A percentile compares a stretch with the other conserved stretches of the same genome.
Conservation (phyloP, 1,140 invertebrate genomes). For the Euura saliciscinereae region DNA sequence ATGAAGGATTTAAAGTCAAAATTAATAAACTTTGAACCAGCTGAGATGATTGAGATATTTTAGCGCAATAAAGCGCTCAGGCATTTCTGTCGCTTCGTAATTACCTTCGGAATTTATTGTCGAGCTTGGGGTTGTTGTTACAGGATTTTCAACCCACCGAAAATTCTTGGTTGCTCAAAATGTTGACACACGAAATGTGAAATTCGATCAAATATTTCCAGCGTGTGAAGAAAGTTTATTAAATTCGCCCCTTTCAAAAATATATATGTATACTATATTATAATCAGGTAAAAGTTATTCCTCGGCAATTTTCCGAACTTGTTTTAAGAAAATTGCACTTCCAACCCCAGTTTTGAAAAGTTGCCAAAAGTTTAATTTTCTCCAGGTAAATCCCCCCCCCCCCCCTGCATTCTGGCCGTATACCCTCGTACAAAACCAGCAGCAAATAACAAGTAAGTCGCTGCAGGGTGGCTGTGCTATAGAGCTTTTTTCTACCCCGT, state of each 20-base stretch:
- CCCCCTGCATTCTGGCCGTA: not conserved
- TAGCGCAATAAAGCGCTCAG: not conserved
- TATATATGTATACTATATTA: not conserved
- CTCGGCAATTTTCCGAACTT: constrained; percentile 28
- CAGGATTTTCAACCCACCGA: not conserved
- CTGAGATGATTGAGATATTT: not conserved
- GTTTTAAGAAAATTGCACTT: constrained; percentile 48
- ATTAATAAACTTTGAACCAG: not conserved
- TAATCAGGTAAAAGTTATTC: constrained; percentile 6
- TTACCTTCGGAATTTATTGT: constrained; percentile 1
- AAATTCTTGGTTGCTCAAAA: too few relatives aligned
- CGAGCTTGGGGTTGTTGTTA: not conserved
- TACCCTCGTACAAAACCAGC: not conserved
- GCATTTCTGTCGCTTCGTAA: not conserved
- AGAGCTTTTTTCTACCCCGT: constrained; percentile 18
- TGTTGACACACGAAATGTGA: too few relatives aligned
- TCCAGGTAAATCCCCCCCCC: constrained; percentile 4
- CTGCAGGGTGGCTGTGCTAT: too few relatives aligned
- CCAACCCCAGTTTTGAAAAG: constrained; percentile 33
- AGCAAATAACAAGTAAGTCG: not conserved
- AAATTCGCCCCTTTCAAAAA: not conserved
- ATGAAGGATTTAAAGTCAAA: not conserved
- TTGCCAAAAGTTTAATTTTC: constrained; percentile 45
- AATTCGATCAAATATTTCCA: not conserved
- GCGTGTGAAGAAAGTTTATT: not conserved